Conservation (phyloP, 2,888 invertebrate genomes). For the Thereva unica region DNA sequence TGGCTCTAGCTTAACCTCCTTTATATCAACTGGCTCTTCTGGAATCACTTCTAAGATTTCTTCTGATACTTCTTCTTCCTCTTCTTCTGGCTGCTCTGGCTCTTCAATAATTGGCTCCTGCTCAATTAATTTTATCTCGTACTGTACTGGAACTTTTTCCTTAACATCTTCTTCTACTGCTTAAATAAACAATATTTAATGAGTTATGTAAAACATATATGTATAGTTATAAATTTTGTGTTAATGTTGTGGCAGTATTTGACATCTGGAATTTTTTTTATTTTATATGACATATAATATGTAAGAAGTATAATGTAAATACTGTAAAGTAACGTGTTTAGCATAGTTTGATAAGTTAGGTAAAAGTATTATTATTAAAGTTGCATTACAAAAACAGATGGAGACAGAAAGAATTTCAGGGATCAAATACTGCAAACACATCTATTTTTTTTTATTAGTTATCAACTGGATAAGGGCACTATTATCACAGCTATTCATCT, state of each 20-base stretch:
- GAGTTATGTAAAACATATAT: conserved; percentile 1
- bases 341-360: too few relatives aligned
- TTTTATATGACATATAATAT: too few relatives aligned
- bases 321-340: too few relatives aligned
- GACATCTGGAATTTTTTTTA: not conserved
- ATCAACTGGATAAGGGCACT: too few relatives aligned
- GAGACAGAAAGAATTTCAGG: too few relatives aligned
- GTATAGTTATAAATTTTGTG: not conserved
- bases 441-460: too few relatives aligned
- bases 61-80: conserved; percentile 1
- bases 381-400: too few relatives aligned
- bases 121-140: too few relatives aligned
- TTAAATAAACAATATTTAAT: conserved; percentile 43
- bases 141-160: not conserved
- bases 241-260: conserved; percentile 14
- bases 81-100: conserved; percentile 18
- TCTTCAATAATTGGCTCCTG: not conserved
- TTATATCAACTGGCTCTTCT: conserved; percentile 44
- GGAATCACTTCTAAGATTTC: not conserved
- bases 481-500: too few relatives aligned
- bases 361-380: too few relatives aligned
- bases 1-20: conserved; percentile 15
- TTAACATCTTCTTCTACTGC: conserved; percentile 41
- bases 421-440: too few relatives aligned
- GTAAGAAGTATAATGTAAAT: too few relatives aligned